Conservation (phyloP, 2,113 vertebrate genomes). For the Oncorhynchus nerka region DNA sequence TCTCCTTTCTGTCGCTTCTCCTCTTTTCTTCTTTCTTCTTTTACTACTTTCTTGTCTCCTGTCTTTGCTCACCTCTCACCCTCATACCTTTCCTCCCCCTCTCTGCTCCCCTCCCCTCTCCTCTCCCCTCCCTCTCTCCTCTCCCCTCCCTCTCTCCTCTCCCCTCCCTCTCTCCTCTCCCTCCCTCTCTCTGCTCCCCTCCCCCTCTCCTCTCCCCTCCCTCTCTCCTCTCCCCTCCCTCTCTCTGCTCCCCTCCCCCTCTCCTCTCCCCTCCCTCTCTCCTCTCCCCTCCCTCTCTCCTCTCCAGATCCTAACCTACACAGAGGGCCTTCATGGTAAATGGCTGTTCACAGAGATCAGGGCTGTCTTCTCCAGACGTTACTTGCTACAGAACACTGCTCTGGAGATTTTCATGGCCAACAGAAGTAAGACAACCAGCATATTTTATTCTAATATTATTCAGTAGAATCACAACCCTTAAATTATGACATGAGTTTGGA, state of each 20-base stretch:
- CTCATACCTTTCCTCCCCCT: not conserved
- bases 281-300: not conserved
- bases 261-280: not conserved
- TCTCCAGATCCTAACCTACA: constrained; percentile 87
- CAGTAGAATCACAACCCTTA: not conserved
- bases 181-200: too few relatives aligned
- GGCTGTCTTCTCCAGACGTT: constrained; percentile 90
- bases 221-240: not conserved
- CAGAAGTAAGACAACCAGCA: constrained; percentile 78
- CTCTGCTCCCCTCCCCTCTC: too few relatives aligned
- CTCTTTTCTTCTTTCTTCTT: not conserved
- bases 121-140: too few relatives aligned
- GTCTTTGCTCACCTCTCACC: not conserved
- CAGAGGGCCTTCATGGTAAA: constrained; percentile 97
- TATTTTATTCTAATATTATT: not conserved
- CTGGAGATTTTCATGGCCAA: constrained; percentile 98
- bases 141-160: too few relatives aligned
- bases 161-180: not conserved
- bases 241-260: not conserved
- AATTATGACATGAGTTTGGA: not conserved
- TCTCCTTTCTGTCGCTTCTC: not conserved
- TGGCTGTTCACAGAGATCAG: constrained; percentile 97
- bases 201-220: not conserved
- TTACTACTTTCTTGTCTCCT: too few relatives aligned
- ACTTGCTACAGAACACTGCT: constrained; percentile 93